Evolutionary conservation across 2,113 vertebrate genomes (phyloP), one percentile per base, ranked within the genome.

Genomic region (Phocoena phocoena): DNA sequence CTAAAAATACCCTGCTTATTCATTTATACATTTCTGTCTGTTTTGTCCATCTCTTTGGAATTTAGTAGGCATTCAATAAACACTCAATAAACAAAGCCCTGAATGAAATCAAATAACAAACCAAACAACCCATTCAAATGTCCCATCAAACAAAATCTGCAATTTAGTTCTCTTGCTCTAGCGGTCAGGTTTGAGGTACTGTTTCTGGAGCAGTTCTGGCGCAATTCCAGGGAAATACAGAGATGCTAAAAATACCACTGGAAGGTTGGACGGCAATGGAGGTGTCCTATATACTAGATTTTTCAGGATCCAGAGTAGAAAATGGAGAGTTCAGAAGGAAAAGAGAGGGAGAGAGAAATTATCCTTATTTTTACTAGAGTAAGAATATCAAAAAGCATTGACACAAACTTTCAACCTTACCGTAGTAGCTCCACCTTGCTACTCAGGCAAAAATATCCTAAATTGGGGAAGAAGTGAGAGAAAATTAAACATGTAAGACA

Each of bases 351-450:
- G 5, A 83, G 50, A 55, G 21, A 50, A 5, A 3, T 12, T 67
- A 44, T 73, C 26, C 36, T 15, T 21, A 33, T 63, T 73, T 88
- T 76, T 44, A 10, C 20, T 20, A 20, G 60, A 71, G 15, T 15
- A 53, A 25, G 15, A 84, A 63, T 68, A 76, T 73, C 53, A 60
- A 47, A 92, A 70, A 2, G 0, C 55, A 13, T 18, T 7, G 3
- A 84, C 17, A 85, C 23, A 81, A 23, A 84, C 15, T 93, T 74
- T 80, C 25, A 53, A 83, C 90, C 98, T 98, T 96, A 98, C 98
- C 96, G 96, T 60, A 97, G 67, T 55, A 55, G 36, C 73, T 58
- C 13, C 0, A 6, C 82, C 58, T 91, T 97, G 55, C 90, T 94
- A 0, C 0, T 71, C 9, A 50, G 73, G 67, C 62, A 58, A 21